Evolutionary conservation across 2,113 vertebrate genomes (phyloP), one percentile per base, ranked within the genome.

Genomic region (Sialia sialis): DNA sequence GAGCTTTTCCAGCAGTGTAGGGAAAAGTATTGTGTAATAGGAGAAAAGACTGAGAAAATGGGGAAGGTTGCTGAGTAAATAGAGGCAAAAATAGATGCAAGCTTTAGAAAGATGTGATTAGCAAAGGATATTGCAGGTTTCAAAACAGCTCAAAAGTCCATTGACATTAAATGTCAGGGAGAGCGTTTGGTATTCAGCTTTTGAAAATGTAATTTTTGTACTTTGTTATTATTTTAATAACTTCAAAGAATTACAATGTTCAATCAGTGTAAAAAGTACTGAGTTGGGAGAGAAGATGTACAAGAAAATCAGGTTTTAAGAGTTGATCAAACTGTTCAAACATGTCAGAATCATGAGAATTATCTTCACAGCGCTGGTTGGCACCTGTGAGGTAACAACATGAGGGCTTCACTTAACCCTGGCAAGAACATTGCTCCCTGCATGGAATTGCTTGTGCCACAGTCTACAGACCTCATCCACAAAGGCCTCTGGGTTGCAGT

Each of bases 331-430:
- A 15, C 34, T 27, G 4, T 62, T 88, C 2, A 21, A 59, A 18
- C 3, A 3, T 1, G 2, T 83, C 39, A 48, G 17, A 60, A n/a
- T 16, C 3, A 9, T 21, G 19, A 0, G 7, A 52, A 27, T 39
- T 38, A 13, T 4, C 19, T 91, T 84, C 14, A 21, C 2, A 2
- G 44, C 12, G 1, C 10, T 1, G 22, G 13, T n/a, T 55, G 87
- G 12, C n/a, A 52, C 11, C 13, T 34, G 5, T 18, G 44, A 88
- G 30, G 22, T 15, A 60, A 43, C 0, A 29, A 51, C 26, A 1
- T 44, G 52, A 59, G 26, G 20, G 9, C 17, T 85, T 82, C 7
- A 1, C 11, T 48, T 52, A 29, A 10, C 49, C 20, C 11, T 13
- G 19, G 12, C 29, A 26, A 0, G 30, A 48, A 7, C 23, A 0